These are phyloP conservation scores for Coilia nasus DNA, from an alignment of 2,797 vertebrate genomes.

Conservation along the genomic window DNA sequence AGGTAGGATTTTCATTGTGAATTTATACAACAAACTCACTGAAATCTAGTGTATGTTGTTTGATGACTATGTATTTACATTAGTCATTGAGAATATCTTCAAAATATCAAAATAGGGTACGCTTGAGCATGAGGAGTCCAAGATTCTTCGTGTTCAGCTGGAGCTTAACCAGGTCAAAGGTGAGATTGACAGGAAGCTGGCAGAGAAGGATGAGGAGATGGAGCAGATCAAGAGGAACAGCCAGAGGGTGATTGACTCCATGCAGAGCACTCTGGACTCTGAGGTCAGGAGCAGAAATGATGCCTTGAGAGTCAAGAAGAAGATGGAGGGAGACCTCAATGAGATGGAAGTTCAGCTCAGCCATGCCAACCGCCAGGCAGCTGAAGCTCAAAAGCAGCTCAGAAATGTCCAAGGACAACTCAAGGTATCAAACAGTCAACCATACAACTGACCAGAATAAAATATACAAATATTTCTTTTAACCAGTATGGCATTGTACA, in stretches of 20 bases:
- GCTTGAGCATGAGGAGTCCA: conserved; percentile 76
- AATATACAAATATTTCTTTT: not conserved
- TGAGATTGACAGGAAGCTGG: conserved; percentile 74
- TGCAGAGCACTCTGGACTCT: conserved; percentile 70
- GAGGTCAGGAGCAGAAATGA: conserved; percentile 77
- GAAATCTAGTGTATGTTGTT: too few relatives aligned
- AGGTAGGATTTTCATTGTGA: conserved; percentile 68
- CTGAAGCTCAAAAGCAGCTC: conserved; percentile 84
- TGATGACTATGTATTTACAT: not conserved
- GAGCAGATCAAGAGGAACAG: conserved; percentile 76
- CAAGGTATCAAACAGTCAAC: conserved; percentile 71
- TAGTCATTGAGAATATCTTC: not conserved
- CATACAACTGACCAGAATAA: not conserved
- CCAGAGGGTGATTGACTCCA: conserved; percentile 79
- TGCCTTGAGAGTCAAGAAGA: conserved; percentile 77
- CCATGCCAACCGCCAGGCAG: conserved; percentile 75
- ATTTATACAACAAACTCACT: not conserved
- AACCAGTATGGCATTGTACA: not conserved
- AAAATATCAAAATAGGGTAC: conserved; percentile 65
- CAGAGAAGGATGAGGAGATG: conserved; percentile 78
- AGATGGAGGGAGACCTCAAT: conserved; percentile 82
- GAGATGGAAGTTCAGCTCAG: conserved; percentile 88
- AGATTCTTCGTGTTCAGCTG: conserved; percentile 73
- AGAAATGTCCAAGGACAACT: conserved; percentile 81
- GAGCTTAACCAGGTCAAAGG: conserved; percentile 76